A percentile compares a stretch with the other conserved stretches of the same genome.
Conservation (phyloP, 2,113 vertebrate genomes). For the Archilochus colubris region DNA sequence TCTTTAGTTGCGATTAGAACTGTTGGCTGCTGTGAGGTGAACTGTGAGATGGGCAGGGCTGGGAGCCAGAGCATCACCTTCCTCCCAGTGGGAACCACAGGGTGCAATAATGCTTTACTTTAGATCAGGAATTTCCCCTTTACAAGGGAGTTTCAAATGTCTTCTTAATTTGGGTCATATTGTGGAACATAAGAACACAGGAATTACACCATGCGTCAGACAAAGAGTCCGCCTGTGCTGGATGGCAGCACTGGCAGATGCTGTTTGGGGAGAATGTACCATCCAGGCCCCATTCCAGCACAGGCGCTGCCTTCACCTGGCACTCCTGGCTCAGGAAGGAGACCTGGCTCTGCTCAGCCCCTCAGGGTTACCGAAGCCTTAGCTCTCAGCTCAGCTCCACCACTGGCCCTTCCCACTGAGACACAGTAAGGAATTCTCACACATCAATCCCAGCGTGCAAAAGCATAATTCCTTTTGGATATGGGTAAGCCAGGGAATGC, state of each 20-base stretch:
- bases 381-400: not conserved
- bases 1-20: not conserved
- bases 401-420: not conserved
- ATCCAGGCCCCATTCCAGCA: not conserved
- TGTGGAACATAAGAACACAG: not conserved
- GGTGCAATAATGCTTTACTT: not conserved
- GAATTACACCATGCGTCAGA: rapidly evolving
- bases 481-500: not conserved
- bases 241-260: not conserved
- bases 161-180: not conserved
- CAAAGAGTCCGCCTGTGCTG: rapidly evolving
- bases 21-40: not conserved
- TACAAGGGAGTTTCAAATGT: not conserved
- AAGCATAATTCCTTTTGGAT: not conserved
- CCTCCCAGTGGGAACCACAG: not conserved
- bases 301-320: not conserved
- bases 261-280: not conserved
- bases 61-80: not conserved
- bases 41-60: not conserved
- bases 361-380: not conserved
- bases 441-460: not conserved
- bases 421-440: not conserved
- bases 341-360: not conserved
- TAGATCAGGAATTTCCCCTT: not conserved
- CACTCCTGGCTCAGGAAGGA: not conserved